phyloP scores from a whole-genome alignment of 2,113 vertebrate species.

The Silurus meridionalis region DNA sequence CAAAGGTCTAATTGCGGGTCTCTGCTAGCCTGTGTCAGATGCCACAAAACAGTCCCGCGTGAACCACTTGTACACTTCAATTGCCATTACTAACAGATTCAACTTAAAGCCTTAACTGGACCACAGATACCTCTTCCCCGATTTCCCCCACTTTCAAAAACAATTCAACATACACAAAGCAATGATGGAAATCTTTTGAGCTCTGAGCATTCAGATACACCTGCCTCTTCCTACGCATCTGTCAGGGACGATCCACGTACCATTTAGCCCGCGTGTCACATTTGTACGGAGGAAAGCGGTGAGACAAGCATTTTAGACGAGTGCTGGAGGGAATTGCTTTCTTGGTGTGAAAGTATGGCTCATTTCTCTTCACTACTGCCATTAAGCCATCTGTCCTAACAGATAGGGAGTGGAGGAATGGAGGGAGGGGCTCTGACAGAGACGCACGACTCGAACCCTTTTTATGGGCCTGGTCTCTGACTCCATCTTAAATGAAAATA shows the following conservation, averaged over 20 bases:
- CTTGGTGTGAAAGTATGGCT: constrained; percentile 12
- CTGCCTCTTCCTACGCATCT: not conserved
- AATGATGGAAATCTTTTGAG: not conserved
- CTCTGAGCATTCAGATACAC: not conserved
- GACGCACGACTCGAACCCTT: constrained; percentile 6
- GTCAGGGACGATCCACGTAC: constrained; percentile 6
- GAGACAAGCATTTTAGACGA: constrained; percentile 26
- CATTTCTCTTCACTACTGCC: constrained; percentile 44
- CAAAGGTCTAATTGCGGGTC: constrained; percentile 7
- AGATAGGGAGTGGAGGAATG: constrained; percentile 4
- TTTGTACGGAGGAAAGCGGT: not conserved
- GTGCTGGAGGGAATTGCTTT: constrained; percentile 16
- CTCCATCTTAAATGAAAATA: constrained; percentile 49
- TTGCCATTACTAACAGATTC: not conserved
- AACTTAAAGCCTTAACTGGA: not conserved
- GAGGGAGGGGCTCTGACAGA: constrained; percentile 27
- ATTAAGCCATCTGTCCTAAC: constrained; percentile 41
- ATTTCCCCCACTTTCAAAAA: not conserved
- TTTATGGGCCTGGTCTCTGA: not conserved
- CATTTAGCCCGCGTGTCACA: constrained; percentile 25
- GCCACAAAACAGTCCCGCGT: not conserved
- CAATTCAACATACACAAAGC: not conserved
- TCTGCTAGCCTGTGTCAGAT: not conserved
- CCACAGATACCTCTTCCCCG: not conserved
- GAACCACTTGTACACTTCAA: not conserved